These are phyloP conservation scores for Calameuta filiformis DNA, from an alignment of 2,888 invertebrate species.

Conservation along the genomic window DNA sequence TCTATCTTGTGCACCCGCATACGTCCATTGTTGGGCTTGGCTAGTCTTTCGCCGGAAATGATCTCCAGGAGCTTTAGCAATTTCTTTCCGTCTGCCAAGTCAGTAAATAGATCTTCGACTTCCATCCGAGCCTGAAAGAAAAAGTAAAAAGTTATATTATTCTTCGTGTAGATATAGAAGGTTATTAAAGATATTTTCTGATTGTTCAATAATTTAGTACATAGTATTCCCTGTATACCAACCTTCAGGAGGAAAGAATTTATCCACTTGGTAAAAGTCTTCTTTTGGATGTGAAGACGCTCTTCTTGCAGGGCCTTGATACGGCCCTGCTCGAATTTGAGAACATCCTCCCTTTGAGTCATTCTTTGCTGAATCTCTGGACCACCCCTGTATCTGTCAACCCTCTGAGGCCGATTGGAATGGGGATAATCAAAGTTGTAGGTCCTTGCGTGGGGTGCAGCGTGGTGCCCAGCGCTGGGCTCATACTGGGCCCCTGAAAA, in stretches of 20 bases:
- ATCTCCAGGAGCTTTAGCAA: slow-evolving; percentile 95
- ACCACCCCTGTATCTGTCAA: slow-evolving; percentile 46
- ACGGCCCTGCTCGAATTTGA: slow-evolving; percentile 96
- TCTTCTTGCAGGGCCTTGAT: slow-evolving; percentile 98
- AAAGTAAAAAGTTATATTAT: slow-evolving; percentile 4
- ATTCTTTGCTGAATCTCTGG: slow-evolving; percentile 76
- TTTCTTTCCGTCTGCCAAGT: slow-evolving; percentile 95
- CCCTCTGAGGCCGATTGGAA: slow-evolving; percentile 27
- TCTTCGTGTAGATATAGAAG: background rate
- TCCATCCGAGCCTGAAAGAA: slow-evolving; percentile 91
- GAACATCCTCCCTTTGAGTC: slow-evolving; percentile 91
- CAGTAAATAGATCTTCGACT: slow-evolving; percentile 96
- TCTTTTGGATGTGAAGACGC: slow-evolving; percentile 97
- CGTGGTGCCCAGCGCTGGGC: slow-evolving; percentile 60
- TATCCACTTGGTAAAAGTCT: slow-evolving; percentile 99
- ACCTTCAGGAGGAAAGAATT: slow-evolving; percentile 96
- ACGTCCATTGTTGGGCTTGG: slow-evolving; percentile 94
- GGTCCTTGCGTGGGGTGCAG: slow-evolving; percentile 52
- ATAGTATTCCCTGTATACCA: slow-evolving; percentile 25
- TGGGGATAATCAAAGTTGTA: slow-evolving; percentile 32
- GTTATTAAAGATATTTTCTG: background rate
- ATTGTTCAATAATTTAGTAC: background rate
- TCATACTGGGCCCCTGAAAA: slow-evolving; percentile 62
- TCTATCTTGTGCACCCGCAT: slow-evolving; percentile 99
- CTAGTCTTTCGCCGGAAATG: slow-evolving; percentile 97